Conservation (phyloP, 2,797 vertebrate species). For the Xenentodon cancila region DNA sequence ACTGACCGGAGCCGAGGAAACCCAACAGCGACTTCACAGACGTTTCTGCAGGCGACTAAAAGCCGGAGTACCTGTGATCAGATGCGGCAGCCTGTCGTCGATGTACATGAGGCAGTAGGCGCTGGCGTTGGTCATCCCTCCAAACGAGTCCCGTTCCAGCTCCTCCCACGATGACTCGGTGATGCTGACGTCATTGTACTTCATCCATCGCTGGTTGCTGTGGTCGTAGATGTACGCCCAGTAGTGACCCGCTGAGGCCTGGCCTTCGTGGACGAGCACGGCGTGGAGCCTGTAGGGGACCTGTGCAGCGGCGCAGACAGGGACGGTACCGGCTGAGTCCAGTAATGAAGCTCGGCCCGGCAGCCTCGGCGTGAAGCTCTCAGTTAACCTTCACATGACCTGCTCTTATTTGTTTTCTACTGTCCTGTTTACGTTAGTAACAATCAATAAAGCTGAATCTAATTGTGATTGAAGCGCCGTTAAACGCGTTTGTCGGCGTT, state of each 20-base stretch:
- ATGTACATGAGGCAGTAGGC: slow-evolving; percentile 99
- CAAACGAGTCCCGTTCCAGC: slow-evolving; percentile 92
- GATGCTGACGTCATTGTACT: slow-evolving; percentile 94
- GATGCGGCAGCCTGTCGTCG: slow-evolving; percentile 81
- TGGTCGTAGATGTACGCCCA: slow-evolving; percentile 95
- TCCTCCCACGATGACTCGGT: slow-evolving; percentile 95
- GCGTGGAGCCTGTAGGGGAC: slow-evolving; percentile 94
- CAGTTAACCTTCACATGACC: too few relatives aligned
- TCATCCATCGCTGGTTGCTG: slow-evolving; percentile 89
- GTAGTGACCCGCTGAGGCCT: slow-evolving; percentile 96
- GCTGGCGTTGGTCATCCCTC: slow-evolving; percentile 94
- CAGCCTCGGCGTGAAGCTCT: too few relatives aligned
- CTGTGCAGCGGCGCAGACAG: slow-evolving; percentile 59
- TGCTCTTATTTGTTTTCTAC: too few relatives aligned
- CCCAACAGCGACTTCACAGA: too few relatives aligned
- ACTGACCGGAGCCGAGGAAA: too few relatives aligned
- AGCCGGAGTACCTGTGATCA: slow-evolving; percentile 79
- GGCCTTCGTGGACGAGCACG: slow-evolving; percentile 95
- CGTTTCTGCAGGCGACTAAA: too few relatives aligned
- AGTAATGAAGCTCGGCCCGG: too few relatives aligned
- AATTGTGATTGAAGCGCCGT: slow-evolving; percentile 4
- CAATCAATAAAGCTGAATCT: slow-evolving; percentile 1
- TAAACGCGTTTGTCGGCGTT: slow-evolving; percentile 28
- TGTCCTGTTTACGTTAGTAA: too few relatives aligned
- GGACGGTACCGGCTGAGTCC: background rate